A percentile compares a stretch with the other conserved stretches of the same genome.
phyloP scores from a whole-genome alignment of 2,113 vertebrate genomes.

The Colistium nudipinnis region DNA sequence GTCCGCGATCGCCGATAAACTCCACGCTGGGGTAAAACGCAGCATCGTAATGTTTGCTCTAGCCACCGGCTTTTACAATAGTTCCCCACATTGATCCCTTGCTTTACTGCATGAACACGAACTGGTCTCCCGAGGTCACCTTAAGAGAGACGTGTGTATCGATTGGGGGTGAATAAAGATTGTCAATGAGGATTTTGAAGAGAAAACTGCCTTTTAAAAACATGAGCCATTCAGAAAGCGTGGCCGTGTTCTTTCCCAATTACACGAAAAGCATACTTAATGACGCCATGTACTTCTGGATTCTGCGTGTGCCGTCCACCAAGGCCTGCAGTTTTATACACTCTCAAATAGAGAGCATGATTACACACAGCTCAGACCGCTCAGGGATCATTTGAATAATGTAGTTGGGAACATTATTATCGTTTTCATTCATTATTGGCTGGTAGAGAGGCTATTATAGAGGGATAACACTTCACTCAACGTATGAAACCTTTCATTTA shows the following conservation, averaged over 20 bases:
- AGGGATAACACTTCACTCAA: slow-evolving; percentile 66
- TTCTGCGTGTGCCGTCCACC: slow-evolving; percentile 43
- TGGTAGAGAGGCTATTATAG: slow-evolving; percentile 66
- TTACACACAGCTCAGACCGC: slow-evolving; percentile 59
- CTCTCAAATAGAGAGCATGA: slow-evolving; percentile 57
- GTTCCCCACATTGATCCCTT: not conserved
- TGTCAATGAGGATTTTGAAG: not conserved
- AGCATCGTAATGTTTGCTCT: too few relatives aligned
- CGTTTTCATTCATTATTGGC: slow-evolving; percentile 70
- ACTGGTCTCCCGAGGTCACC: not conserved
- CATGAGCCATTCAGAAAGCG: slow-evolving; percentile 21
- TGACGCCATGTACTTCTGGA: slow-evolving; percentile 42
- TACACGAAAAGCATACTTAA: slow-evolving; percentile 53
- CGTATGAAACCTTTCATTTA: slow-evolving; percentile 65
- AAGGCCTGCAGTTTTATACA: slow-evolving; percentile 52
- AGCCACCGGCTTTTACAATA: too few relatives aligned
- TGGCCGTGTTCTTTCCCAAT: slow-evolving; percentile 30
- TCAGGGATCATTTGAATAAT: slow-evolving; percentile 69
- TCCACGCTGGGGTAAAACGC: too few relatives aligned
- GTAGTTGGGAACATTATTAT: slow-evolving; percentile 63
- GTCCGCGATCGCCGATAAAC: too few relatives aligned
- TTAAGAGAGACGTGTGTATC: not conserved
- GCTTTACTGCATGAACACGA: not conserved
- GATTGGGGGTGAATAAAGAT: slow-evolving; percentile 3
- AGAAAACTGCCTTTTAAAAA: slow-evolving; percentile 12